Conservation (phyloP, 2,113 vertebrate genomes). For the Gymnorhina tibicen region DNA sequence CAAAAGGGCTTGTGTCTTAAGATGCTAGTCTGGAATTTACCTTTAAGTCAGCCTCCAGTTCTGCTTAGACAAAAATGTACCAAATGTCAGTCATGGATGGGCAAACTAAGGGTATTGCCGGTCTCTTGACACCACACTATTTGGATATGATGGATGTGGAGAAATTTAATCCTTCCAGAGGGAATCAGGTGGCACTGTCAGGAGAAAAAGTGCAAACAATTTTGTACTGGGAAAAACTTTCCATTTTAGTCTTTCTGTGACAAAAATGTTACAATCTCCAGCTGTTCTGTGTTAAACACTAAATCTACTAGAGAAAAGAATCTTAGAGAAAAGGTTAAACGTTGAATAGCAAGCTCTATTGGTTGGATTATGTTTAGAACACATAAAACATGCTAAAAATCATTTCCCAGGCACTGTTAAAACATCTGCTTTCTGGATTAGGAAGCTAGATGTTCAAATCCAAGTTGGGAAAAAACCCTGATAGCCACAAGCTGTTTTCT, state of each 20-base stretch:
- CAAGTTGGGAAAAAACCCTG: not conserved
- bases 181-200: slow-evolving; percentile 73
- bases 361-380: slow-evolving; percentile 14
- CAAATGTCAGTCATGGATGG: slow-evolving; percentile 87
- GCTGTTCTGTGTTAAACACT: slow-evolving; percentile 57
- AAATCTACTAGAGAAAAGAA: slow-evolving; percentile 37
- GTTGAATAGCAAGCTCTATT: not conserved
- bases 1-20: slow-evolving; percentile 89
- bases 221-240: slow-evolving; percentile 56
- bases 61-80: slow-evolving; percentile 81
- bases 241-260: slow-evolving; percentile 10
- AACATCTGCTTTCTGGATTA: slow-evolving; percentile 67
- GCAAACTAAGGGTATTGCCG: slow-evolving; percentile 72
- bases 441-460: slow-evolving; percentile 26
- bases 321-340: slow-evolving; percentile 27
- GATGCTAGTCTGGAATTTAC: slow-evolving; percentile 83
- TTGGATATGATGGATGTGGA: slow-evolving; percentile 87
- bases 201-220: slow-evolving; percentile 73
- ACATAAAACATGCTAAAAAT: slow-evolving; percentile 40
- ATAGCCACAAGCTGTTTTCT: slow-evolving; percentile 48
- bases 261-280: slow-evolving; percentile 62
- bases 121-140: slow-evolving; percentile 77
- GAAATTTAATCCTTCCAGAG: slow-evolving; percentile 83
- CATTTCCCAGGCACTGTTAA: slow-evolving; percentile 12
- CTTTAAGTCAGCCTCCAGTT: slow-evolving; percentile 79